Base-by-base conservation (phyloP, 2,888 invertebrate genomes). In the Ecdyonurus torrentis region DNA sequence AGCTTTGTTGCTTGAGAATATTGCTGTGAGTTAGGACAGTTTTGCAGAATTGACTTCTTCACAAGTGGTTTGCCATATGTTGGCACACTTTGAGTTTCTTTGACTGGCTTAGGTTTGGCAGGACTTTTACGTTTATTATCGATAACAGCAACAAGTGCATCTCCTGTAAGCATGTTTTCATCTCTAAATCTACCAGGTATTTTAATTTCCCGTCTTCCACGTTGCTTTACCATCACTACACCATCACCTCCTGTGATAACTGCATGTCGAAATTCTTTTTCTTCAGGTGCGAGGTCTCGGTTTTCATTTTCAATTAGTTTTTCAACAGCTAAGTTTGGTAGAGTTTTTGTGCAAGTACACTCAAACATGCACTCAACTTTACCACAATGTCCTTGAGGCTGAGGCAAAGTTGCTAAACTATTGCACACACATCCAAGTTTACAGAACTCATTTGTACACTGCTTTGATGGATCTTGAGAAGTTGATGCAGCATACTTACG, bases 251-350 rank as follows among this genome's bases (percentile, higher is more conserved):
- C 80, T 55, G 83, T 74, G 63, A 87, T 82, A 23, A 87, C 79
- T 2, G 87, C 87, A 68, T 86, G 84, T 19, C 83, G 84, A 72
- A 87, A 87, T 70, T 86, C 85, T 71, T 83, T 80, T 72, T 87
- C 86, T 69, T 83, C 83, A 71, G 81, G 84, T 0, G 86, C 82
- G 65, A 87, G 74, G 64, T 80, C 79, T 58, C 72, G 74, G 68
- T 79, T 80, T 0, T 77, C 77, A 70, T 78, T 75, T 67, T 77
- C 76, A 66, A 81, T 77, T 61, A 82, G 70, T 67, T 75, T 74
- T 37, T 76, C 66, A 61, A 79, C 70, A 0, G 73, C 74, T 15
- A 63, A 62, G 55, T 23, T 50, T 23, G 70, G 61, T 72, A 71
- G 2, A 74, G 71, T 2, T 73, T 64, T 55, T 61, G 65, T 18